These are phyloP conservation scores for Sus cebifrons DNA, from an alignment of 2,797 vertebrate species.

Conservation along the genomic window DNA sequence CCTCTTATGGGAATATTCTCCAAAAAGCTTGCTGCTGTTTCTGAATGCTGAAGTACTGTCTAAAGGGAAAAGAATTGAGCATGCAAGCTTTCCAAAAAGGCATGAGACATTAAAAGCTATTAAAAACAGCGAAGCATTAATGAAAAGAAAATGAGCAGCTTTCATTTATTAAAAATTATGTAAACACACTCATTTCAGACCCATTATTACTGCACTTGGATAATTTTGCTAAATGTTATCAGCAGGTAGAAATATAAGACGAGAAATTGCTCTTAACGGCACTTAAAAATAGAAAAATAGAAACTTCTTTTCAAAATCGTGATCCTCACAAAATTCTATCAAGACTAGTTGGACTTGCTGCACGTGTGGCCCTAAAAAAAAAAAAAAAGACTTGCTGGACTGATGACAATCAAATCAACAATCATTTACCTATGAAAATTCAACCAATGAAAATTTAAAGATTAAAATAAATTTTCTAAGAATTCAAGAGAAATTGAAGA, in stretches of 20 bases:
- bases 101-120: constrained; percentile 65
- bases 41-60: constrained; percentile 75
- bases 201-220: constrained; percentile 70
- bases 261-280: constrained; percentile 8
- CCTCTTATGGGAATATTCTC: constrained; percentile 80
- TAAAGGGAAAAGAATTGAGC: constrained; percentile 79
- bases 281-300: constrained; percentile 17
- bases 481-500: neutral
- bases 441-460: neutral
- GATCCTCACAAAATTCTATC: constrained; percentile 3
- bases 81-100: constrained; percentile 76
- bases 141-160: constrained; percentile 76
- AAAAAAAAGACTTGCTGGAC: neutral
- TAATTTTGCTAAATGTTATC: constrained; percentile 69
- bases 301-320: constrained; percentile 36
- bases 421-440: constrained; percentile 27
- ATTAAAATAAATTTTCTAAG: constrained; percentile 34
- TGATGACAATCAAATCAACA: neutral
- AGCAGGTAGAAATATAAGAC: constrained; percentile 43
- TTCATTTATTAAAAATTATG: constrained; percentile 80
- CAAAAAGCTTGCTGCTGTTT: constrained; percentile 63
- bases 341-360: neutral
- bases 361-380: too few species aligned
- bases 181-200: constrained; percentile 73
- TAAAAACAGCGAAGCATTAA: constrained; percentile 71